Conservation (phyloP, 2,113 vertebrate species). For the Baryphthengus martii region DNA sequence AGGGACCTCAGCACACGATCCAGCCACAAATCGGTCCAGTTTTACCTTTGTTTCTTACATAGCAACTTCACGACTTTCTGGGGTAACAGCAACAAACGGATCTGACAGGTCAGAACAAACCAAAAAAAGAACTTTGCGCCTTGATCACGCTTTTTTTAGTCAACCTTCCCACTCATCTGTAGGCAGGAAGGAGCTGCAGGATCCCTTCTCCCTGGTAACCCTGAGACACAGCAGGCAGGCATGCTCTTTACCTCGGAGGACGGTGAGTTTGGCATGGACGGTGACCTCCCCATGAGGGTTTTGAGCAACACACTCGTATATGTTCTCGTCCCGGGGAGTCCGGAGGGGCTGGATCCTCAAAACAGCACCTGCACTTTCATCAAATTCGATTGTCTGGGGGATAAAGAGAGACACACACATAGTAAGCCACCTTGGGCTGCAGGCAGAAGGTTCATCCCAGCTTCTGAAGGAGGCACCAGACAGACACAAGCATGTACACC, state of each 20-base stretch:
- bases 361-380: constrained; percentile 93
- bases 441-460: neutral
- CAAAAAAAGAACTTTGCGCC: neutral
- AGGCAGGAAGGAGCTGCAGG: neutral
- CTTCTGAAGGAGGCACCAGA: neutral
- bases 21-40: neutral
- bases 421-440: neutral
- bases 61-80: neutral
- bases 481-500: neutral
- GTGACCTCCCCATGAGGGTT: constrained; percentile 89
- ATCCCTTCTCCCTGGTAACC: neutral
- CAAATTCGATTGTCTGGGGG: constrained; percentile 92
- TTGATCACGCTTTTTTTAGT: accelerated
- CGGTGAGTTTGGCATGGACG: constrained; percentile 92
- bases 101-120: neutral
- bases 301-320: constrained; percentile 94
- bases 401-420: neutral
- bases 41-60: neutral
- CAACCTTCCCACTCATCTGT: neutral
- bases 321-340: constrained; percentile 93
- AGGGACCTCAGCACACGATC: neutral
- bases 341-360: constrained; percentile 94
- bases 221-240: neutral
- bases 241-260: constrained; percentile 86
- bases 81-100: neutral